Conservation (phyloP, 1,140 invertebrate genomes). For the Hestina assimilis region DNA sequence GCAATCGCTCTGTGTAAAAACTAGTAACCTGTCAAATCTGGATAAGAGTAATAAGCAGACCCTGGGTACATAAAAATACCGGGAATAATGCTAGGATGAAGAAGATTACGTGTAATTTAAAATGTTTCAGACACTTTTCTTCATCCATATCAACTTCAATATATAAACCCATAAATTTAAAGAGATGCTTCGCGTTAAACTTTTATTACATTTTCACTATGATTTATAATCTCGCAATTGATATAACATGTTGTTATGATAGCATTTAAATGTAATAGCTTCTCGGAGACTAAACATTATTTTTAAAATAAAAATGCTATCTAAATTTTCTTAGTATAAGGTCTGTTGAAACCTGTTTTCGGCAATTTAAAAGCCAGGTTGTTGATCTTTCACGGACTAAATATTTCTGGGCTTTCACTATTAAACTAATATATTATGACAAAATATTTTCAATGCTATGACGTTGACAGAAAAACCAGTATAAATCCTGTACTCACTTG, state of each 20-base stretch:
- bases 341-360: too few species aligned
- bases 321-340: too few species aligned
- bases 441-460: neutral
- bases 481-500: slow-evolving; percentile 81
- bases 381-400: neutral
- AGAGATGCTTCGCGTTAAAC: slow-evolving; percentile 26
- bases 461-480: neutral
- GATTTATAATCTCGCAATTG: slow-evolving; percentile 17
- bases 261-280: slow-evolving; percentile 3
- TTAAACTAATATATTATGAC: neutral
- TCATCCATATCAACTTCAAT: neutral
- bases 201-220: slow-evolving; percentile 30
- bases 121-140: too few species aligned
- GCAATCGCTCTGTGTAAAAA: too few species aligned
- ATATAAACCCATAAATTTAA: slow-evolving; percentile 24
- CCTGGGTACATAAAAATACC: too few species aligned
- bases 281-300: too few species aligned
- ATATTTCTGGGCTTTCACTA: neutral
- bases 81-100: too few species aligned
- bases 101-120: too few species aligned
- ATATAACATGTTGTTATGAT: slow-evolving; percentile 6
- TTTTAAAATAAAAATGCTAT: too few species aligned
- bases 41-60: too few species aligned
- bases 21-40: too few species aligned
- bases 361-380: neutral